Evolutionary conservation across 1,140 invertebrate genomes (phyloP).

Genomic region (Centruroides sculpturatus): DNA sequence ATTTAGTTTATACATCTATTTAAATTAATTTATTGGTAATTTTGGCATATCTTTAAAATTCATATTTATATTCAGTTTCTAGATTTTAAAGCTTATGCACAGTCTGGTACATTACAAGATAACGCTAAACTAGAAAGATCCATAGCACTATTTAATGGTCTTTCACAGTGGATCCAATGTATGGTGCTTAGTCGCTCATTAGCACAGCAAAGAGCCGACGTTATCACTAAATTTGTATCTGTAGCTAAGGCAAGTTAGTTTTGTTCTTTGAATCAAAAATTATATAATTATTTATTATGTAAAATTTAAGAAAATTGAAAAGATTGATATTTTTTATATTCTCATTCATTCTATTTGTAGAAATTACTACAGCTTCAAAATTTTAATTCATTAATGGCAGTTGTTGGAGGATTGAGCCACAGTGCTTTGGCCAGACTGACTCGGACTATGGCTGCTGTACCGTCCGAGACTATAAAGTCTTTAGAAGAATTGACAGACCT

Average conservation of each 20-base stretch:
- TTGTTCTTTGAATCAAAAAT: neutral
- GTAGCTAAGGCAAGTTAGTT: conserved; percentile 37
- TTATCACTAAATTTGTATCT: conserved; percentile 42
- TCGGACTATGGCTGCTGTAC: conserved; percentile 37
- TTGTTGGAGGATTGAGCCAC: conserved; percentile 43
- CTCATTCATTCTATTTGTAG: conserved; percentile 23
- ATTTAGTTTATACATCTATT: too few species aligned
- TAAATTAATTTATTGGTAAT: too few species aligned
- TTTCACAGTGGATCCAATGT: conserved; percentile 47
- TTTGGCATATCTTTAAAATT: too few species aligned
- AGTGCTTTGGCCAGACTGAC: conserved; percentile 38
- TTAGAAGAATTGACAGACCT: conserved; percentile 31
- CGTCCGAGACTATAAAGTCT: conserved; percentile 35
- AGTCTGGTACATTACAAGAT: conserved; percentile 32
- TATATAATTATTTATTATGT: neutral
- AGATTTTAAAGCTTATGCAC: conserved; percentile 38
- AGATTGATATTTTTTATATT: neutral
- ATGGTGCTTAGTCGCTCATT: conserved; percentile 43
- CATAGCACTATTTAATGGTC: conserved; percentile 37
- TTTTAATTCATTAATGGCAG: conserved; percentile 46
- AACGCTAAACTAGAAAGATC: conserved; percentile 36
- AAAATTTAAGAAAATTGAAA: neutral
- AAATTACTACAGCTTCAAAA: conserved; percentile 38
- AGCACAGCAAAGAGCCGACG: conserved; percentile 40
- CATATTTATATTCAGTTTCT: conserved; percentile 27